A percentile compares a stretch with the other conserved stretches of the same genome.
These are phyloP conservation scores for Lepilemur septentrionalis DNA, from an alignment of 2,797 vertebrate species.

Conservation along the genomic window DNA sequence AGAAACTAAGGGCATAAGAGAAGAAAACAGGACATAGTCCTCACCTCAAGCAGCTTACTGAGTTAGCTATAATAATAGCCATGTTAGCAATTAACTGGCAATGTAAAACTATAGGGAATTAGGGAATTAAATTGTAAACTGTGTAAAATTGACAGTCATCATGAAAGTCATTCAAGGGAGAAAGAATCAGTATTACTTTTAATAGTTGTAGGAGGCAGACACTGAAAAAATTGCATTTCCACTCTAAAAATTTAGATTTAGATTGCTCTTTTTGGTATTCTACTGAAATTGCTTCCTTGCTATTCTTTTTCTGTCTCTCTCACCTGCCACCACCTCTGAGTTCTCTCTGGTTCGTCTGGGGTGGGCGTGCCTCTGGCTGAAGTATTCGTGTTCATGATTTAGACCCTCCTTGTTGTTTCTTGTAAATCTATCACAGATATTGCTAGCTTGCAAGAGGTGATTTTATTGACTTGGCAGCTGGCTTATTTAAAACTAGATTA, in stretches of 20 bases:
- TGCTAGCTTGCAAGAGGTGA: slow-evolving; percentile 51
- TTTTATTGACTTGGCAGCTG: slow-evolving; percentile 74
- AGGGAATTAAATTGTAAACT: background rate
- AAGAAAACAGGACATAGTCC: background rate
- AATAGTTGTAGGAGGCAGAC: background rate
- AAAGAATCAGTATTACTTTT: background rate
- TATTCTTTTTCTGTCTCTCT: background rate
- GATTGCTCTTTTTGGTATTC: background rate
- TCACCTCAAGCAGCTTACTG: background rate
- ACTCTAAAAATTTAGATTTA: background rate
- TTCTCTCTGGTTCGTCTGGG: background rate
- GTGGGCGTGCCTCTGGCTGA: background rate
- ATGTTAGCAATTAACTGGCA: background rate
- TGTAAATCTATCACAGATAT: slow-evolving; percentile 51
- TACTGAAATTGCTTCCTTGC: background rate
- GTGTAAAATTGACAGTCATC: background rate
- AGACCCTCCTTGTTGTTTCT: slow-evolving; percentile 1
- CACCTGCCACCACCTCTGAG: background rate
- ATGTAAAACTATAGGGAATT: background rate
- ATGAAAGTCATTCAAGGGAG: background rate
- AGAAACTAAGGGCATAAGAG: background rate
- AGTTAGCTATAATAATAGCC: background rate
- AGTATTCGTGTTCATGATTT: background rate
- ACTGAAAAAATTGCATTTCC: background rate
- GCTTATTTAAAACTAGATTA: slow-evolving; percentile 77